Evolutionary conservation across 2,888 invertebrate species (phyloP).

Genomic region (Acleris sparsana): DNA sequence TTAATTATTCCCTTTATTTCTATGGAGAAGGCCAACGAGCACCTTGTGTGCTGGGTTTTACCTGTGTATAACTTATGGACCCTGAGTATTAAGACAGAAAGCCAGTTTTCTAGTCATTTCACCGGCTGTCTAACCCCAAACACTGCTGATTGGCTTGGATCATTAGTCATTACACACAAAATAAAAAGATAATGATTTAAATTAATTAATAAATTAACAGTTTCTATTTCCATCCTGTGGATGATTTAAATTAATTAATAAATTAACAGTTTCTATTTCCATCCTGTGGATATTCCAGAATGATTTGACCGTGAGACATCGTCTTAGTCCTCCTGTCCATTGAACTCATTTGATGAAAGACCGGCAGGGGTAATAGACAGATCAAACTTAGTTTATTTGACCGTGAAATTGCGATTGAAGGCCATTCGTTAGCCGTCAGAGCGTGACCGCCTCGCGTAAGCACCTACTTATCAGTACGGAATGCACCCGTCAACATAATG

Average conservation of each 20-base stretch:
- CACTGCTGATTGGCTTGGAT: no score
- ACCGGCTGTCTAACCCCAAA: no score
- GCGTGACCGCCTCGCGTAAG: slow-evolving; percentile 34
- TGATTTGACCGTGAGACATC: slow-evolving; percentile 30
- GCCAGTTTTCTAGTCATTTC: no score
- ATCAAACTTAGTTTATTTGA: slow-evolving; percentile 37
- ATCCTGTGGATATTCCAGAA: slow-evolving; percentile 10
- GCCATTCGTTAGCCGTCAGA: slow-evolving; percentile 28
- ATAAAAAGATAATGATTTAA: not conserved
- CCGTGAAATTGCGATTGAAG: slow-evolving; percentile 37
- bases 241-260: slow-evolving; percentile 24
- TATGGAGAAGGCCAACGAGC: no score
- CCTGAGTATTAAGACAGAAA: no score
- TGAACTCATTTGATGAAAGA: slow-evolving; percentile 30
- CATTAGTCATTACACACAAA: no score
- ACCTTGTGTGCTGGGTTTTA: no score
- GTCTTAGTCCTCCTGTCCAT: slow-evolving; percentile 22
- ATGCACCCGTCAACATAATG: slow-evolving; percentile 17
- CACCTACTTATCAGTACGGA: slow-evolving; percentile 32
- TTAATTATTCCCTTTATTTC: no score
- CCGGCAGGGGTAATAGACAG: slow-evolving; percentile 33
- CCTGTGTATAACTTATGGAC: no score
- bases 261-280: slow-evolving; percentile 16
- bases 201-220: slow-evolving; percentile 25
- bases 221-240: not conserved